Evolutionary conservation across 2,888 invertebrate species (phyloP), one percentile per base, ranked within the genome.

Genomic region (Yponomeuta malinellus): DNA sequence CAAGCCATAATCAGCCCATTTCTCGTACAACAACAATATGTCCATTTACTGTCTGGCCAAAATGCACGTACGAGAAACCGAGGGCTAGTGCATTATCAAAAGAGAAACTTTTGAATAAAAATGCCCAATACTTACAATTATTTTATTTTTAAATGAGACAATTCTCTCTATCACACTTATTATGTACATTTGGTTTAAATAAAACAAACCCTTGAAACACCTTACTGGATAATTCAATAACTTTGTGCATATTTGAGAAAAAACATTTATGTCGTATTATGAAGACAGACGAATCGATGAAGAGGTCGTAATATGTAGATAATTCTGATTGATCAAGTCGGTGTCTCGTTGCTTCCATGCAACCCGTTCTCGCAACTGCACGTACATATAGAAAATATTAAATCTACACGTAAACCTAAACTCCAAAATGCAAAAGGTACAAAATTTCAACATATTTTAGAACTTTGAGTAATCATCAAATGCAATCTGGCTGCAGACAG

Each of bases 131-230:
- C 90, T 90, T 91, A 90, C 89, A 89, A 89, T 89, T 89, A 90
- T 81, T 91, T 91, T 90, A 90, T 90, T 91, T 73, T 91, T 88
- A 88, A 89, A 89, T 90, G 91, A 92, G 91, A 92, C 91, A 70
- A 63, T 70, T 85, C 85, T 92, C 91, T 91, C 91, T 92, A 92
- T 92, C 91, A 92, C 91, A 92, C 91, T 87, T 90, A 86, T 83
- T 86, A 91, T 92, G 90, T 91, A 92, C 91, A 91, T 89, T 90
- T 90, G 90, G 91, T 90, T 90, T 89, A 83, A 90, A 88, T 89
- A 90, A 89, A 92, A 90, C 88, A 90, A 90, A 90, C 89, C 87
- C 84, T 81, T 84, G 83, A 88, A 87, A 89, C 83, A 86, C 87
- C 85, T 85, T 82, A 87, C 84, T 84, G 85, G 86, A 86, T 87